Evolutionary conservation across 2,113 vertebrate genomes (phyloP).

Genomic region (Piprites chloris): DNA sequence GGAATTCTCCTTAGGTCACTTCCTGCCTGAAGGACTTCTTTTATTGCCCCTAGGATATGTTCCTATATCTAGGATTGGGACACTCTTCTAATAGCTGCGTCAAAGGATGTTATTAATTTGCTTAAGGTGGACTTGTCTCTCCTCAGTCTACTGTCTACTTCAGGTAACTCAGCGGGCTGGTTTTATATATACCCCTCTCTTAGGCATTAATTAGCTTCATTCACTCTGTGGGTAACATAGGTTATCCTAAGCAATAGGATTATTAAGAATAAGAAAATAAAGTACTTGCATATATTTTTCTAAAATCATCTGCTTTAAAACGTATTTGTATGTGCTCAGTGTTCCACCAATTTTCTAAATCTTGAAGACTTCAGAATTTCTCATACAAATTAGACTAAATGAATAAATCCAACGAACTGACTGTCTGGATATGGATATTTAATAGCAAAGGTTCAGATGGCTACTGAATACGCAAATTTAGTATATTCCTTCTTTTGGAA

Average conservation of each 20-base stretch:
- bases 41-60: not conserved
- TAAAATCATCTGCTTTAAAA: not conserved
- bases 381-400: not conserved
- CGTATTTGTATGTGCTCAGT: rapidly evolving
- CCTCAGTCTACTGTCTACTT: not conserved
- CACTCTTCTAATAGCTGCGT: not conserved
- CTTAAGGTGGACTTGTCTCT: not conserved
- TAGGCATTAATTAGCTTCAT: not conserved
- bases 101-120: not conserved
- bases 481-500: not conserved
- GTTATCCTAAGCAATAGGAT: not conserved
- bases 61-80: too few relatives aligned
- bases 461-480: not conserved
- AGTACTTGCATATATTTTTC: not conserved
- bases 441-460: not conserved
- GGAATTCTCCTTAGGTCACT: not conserved
- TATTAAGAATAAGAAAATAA: not conserved
- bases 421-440: not conserved
- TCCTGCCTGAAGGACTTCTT: not conserved
- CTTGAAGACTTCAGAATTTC: not conserved
- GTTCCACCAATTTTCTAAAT: not conserved
- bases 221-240: not conserved
- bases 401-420: not conserved
- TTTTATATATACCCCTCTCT: not conserved
- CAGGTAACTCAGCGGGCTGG: not conserved